phyloP scores from a whole-genome alignment of 2,888 invertebrate genomes.

The Tenthredo amoena region DNA sequence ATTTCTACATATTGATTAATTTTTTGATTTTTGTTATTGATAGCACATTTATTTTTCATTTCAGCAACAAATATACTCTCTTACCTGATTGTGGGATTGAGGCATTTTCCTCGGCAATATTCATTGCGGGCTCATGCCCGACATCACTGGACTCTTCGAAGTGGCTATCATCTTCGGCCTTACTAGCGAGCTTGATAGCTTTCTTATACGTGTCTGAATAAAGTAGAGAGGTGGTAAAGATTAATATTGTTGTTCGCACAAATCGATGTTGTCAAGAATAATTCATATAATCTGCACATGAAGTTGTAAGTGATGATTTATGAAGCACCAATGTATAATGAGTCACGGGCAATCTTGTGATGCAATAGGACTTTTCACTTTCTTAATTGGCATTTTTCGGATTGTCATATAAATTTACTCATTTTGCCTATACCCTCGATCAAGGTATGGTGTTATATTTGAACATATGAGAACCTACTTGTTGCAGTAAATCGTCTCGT shows the following conservation, averaged over 20 bases:
- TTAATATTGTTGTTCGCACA: background rate
- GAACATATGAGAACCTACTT: background rate
- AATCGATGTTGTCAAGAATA: background rate
- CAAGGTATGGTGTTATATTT: background rate
- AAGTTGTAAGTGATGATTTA: background rate
- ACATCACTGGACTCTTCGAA: slow-evolving; percentile 1
- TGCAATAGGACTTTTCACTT: background rate
- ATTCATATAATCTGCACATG: background rate
- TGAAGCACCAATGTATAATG: background rate
- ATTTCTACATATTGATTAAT: background rate
- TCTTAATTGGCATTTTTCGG: background rate
- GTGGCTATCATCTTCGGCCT: background rate
- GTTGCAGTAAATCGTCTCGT: background rate
- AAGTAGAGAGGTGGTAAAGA: background rate
- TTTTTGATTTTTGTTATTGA: background rate
- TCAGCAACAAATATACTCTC: background rate
- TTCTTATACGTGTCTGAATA: background rate
- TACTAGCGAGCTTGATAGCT: background rate
- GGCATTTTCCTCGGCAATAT: background rate
- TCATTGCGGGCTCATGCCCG: background rate
- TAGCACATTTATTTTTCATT: background rate
- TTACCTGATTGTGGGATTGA: background rate
- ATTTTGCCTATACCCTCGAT: background rate
- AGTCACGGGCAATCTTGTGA: background rate
- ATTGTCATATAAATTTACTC: background rate